A percentile compares a stretch with the other conserved stretches of the same genome.
phyloP scores from a whole-genome alignment of 2,888 invertebrate species.

The Alviniconcha strummeri region DNA sequence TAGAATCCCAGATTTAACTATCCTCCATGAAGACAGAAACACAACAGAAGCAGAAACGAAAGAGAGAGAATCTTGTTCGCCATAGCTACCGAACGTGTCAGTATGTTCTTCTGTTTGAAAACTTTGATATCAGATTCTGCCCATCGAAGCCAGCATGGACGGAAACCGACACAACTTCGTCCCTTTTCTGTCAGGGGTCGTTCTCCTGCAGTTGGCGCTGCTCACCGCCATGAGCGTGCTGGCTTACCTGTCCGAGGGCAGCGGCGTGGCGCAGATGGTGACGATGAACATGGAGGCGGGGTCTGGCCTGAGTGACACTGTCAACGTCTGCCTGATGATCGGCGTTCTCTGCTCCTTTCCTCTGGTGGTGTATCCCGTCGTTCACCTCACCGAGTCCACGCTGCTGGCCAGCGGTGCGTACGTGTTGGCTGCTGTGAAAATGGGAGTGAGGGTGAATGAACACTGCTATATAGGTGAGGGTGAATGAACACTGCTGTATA shows the following conservation, averaged over 20 bases:
- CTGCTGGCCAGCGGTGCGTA: constrained; percentile 55
- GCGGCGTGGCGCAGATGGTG: constrained; percentile 60
- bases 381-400: constrained; percentile 60
- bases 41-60: too few species aligned
- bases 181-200: constrained; percentile 56
- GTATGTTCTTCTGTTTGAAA: too few species aligned
- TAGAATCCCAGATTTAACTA: too few species aligned
- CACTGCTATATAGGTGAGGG: background rate
- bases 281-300: constrained; percentile 56
- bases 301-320: constrained; percentile 46
- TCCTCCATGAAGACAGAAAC: too few species aligned
- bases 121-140: constrained; percentile 57
- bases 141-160: constrained; percentile 70
- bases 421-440: background rate
- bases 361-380: constrained; percentile 65
- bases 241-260: constrained; percentile 64
- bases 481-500: too few species aligned
- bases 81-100: too few species aligned
- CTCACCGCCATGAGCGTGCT: constrained; percentile 60
- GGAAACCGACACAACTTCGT: constrained; percentile 65
- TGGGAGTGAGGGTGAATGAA: background rate
- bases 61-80: too few species aligned
- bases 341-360: constrained; percentile 67
- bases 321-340: constrained; percentile 63
- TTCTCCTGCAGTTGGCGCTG: constrained; percentile 53